Base-by-base conservation (phyloP, 2,888 invertebrate species). In the Drosophila robusta region DNA sequence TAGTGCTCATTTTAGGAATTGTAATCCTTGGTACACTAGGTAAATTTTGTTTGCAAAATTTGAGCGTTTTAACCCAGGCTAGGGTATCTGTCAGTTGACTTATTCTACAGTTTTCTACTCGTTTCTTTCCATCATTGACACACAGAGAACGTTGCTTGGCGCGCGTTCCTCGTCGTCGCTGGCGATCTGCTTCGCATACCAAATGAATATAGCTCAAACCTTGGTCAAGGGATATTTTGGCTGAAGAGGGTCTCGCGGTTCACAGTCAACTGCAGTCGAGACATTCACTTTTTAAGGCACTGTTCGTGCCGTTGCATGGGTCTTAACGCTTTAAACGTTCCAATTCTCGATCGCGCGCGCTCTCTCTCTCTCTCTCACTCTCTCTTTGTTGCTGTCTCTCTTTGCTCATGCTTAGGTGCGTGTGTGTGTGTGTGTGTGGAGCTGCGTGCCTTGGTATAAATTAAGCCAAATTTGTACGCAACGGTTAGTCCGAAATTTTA, bases 401-500 rank as follows among this genome's bases (percentile, higher is more conserved):
- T 36, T 45, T 36, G 22, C 36, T 8, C 45, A 29, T 66, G 52
- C 52, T 50, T 65, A 8, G 7, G 8, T 8, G 8, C 8, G 8
- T 29, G 8, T 26, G 26, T 29, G 29, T 29, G 29, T 29, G 29
- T 29, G 32, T 63, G 52, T 49, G 69, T 70, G 60, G 16, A 61
- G 58, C 73, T 72, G 70, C 70, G 86, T 83, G 84, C 63, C 49
- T 78, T 78, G 75, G 79, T 91, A 91, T 91, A 91, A 90, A 91
- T 85, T 75, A 70, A 78, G 82, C 84, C 71, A 83, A 83, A 84
- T 67, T 80, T 73, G 70, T 79, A 80, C 80, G 81, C 87, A 83
- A 46, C 74, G 76, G 75, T 89, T 91, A 91, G 91, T 91, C 72
- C 73, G 83, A 85, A 81, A 69, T 64, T 58, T 70, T 32, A 64